These are phyloP conservation scores for Nasonovia ribisnigri DNA, from an alignment of 2,888 invertebrate species.

Conservation along the genomic window DNA sequence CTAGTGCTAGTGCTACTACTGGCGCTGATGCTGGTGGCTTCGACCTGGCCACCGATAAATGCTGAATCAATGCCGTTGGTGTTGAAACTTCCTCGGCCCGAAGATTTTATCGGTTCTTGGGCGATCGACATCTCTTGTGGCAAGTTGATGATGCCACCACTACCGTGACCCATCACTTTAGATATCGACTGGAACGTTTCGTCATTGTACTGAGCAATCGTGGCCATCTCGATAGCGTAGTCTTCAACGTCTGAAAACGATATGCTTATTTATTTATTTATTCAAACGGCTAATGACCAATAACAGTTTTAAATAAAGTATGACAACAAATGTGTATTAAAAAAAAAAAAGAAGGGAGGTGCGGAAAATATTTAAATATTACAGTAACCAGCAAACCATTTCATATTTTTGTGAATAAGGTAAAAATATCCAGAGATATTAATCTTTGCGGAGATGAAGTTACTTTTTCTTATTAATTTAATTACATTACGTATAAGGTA, in stretches of 20 bases:
- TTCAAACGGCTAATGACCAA: background rate
- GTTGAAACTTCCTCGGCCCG: slow-evolving; percentile 66
- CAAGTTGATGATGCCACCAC: slow-evolving; percentile 32
- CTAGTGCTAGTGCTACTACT: background rate
- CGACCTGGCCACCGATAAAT: background rate
- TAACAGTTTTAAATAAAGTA: background rate
- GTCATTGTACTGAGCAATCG: slow-evolving; percentile 54
- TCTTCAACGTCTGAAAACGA: slow-evolving; percentile 43
- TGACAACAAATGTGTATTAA: background rate
- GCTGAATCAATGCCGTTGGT: slow-evolving; percentile 65
- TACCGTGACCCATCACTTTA: slow-evolving; percentile 37
- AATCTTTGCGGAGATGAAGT: background rate
- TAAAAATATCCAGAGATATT: background rate
- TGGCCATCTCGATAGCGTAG: slow-evolving; percentile 59
- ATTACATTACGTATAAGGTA: too few relatives aligned
- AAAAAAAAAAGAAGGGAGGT: background rate
- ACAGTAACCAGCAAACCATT: background rate
- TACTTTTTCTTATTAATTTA: too few relatives aligned
- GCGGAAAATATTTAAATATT: background rate
- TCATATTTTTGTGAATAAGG: background rate
- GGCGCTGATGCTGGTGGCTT: background rate
- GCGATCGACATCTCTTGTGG: slow-evolving; percentile 68
- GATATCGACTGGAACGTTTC: slow-evolving; percentile 50
- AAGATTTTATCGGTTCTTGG: slow-evolving; percentile 67
- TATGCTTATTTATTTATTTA: background rate